These are phyloP conservation scores for Thereva nobilitata DNA, from an alignment of 2,888 invertebrate species.

Conservation along the genomic window DNA sequence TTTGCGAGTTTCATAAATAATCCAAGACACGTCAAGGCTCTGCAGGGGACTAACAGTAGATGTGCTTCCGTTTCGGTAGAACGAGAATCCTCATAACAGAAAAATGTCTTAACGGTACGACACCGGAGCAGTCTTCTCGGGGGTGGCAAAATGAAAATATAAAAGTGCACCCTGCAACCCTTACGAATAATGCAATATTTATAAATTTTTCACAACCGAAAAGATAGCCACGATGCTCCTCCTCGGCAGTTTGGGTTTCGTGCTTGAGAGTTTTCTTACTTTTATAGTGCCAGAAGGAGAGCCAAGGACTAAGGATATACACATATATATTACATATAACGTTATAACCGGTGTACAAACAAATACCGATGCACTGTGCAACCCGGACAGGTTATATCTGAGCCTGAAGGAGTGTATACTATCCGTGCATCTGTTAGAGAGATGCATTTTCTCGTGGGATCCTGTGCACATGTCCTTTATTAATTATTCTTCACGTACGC, in stretches of 20 bases:
- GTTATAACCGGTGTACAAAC: background rate
- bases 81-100: conserved; percentile 29
- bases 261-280: conserved; percentile 31
- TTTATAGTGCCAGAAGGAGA: conserved; percentile 20
- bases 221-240: conserved; percentile 21
- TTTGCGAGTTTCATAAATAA: conserved; percentile 34
- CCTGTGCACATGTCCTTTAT: conserved; percentile 41
- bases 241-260: conserved; percentile 23
- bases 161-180: conserved; percentile 19
- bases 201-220: conserved; percentile 33
- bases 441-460: conserved; percentile 35
- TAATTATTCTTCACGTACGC: conserved; percentile 40
- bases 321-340: no score
- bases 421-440: background rate
- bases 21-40: conserved; percentile 36
- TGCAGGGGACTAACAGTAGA: conserved; percentile 30
- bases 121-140: conserved; percentile 1
- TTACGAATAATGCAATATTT: conserved; percentile 35
- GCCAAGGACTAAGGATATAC: conserved; percentile 14
- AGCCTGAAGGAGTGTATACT: background rate
- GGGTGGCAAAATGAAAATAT: conserved; percentile 10
- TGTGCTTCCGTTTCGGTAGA: conserved; percentile 34
- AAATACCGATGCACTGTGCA: conserved; percentile 13
- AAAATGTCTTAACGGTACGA: conserved; percentile 26
- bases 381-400: background rate